Percentiles rank a stretch among this genome's conserved stretches.
phyloP scores from a whole-genome alignment of 2,113 vertebrate genomes.

The Pterocles gutturalis region DNA sequence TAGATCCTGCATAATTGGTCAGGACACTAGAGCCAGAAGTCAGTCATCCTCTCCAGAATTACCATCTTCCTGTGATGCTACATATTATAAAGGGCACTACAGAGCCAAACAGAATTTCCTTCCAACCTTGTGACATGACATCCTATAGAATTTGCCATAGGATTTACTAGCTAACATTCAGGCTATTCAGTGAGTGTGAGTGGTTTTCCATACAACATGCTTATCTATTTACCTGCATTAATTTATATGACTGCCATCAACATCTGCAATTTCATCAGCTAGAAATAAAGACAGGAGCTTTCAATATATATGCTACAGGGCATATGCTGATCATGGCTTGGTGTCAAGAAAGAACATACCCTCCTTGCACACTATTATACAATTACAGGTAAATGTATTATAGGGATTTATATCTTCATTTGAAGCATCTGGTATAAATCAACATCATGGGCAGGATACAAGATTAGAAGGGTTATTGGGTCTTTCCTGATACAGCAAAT shows the following conservation, averaged over 20 bases:
- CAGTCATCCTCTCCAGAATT: not conserved
- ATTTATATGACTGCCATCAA: not conserved
- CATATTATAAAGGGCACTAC: not conserved
- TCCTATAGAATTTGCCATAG: not conserved
- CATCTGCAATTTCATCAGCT: not conserved
- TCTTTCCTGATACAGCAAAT: conserved; percentile 54
- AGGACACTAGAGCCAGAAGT: not conserved
- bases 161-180: not conserved
- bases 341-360: conserved; percentile 47
- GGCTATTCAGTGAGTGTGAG: not conserved
- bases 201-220: not conserved
- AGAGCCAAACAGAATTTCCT: not conserved
- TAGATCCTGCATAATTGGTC: not conserved
- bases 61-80: not conserved
- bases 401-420: conserved; percentile 42
- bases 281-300: not conserved
- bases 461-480: conserved; percentile 57
- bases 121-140: not conserved
- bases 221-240: not conserved
- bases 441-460: conserved; percentile 19
- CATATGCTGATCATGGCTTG: not conserved
- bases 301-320: not conserved
- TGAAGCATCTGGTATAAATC: conserved; percentile 59
- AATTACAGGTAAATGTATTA: conserved; percentile 52
- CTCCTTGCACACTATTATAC: conserved; percentile 8